Evolutionary conservation across 2,888 invertebrate species (phyloP), one percentile per base, ranked within the genome.

Genomic region (Coenonympha glycerion): DNA sequence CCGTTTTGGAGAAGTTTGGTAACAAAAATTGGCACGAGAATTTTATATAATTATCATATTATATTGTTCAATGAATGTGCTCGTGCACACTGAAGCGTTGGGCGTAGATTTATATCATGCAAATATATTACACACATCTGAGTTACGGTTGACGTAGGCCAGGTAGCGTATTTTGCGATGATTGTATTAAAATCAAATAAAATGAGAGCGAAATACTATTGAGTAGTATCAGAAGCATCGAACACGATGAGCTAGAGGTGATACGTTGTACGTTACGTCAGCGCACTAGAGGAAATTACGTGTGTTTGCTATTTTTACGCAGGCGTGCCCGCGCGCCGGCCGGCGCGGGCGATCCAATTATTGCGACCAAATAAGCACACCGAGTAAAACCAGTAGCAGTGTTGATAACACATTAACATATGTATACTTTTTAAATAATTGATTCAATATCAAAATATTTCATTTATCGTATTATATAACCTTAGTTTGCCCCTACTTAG

Each of bases 281-380:
- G 52, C 47, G 36, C 49, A 48, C 60, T 59, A 49, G 49, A 66
- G 66, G 63, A 69, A 63, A 64, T 65, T 58, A 68, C 69, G 66
- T 73, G 65, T 70, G 42, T 46, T 42, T 40, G 55, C 61, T 60
- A 66, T 62, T 63, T 65, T 57, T 57, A 55, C 47, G 52, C 52
- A 52, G 44, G 37, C 37, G 52, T 53, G 47, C 47, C 45, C 46
- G 53, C 13, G 31, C 19, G 26, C 22, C 26, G 6, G 13, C 37
- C 31, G 31, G 48, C 54, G 48, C 24, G 46, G 52, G 36, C 47
- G 52, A 49, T 55, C 54, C 58, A 57, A 58, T 56, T 57, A 55
- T 52, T 58, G 57, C 49, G 49, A 56, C 49, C 54, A 55, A 55
- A 57, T 55, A 55, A 49, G 49, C 52, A 53, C 49, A 46, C 40